Conservation (phyloP, 1,140 invertebrate genomes). For the Triops cancriformis region DNA sequence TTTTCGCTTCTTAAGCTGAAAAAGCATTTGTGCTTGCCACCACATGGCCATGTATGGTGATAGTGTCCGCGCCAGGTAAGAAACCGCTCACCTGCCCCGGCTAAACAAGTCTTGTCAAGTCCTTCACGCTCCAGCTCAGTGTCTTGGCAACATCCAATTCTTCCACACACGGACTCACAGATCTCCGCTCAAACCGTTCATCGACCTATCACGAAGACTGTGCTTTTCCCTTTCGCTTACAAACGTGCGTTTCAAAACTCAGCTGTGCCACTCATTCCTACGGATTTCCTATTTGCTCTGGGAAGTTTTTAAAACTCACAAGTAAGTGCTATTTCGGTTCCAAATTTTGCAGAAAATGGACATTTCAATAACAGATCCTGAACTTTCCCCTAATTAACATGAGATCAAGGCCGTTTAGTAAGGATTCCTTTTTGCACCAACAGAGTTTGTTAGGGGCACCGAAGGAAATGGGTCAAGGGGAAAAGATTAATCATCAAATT, state of each 20-base stretch:
- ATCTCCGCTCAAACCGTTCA: background rate
- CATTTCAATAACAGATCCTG: background rate
- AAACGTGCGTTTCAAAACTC: too few species aligned
- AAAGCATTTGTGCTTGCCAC: background rate
- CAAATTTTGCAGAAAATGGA: too few species aligned
- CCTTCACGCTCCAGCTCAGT: constrained; percentile 12
- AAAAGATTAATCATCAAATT: background rate
- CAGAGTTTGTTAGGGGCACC: background rate
- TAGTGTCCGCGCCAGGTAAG: background rate
- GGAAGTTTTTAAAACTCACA: too few species aligned
- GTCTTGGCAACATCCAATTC: background rate
- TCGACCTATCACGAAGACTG: background rate
- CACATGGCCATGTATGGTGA: constrained; percentile 5
- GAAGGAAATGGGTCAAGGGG: constrained; percentile 6
- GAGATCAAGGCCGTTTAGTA: background rate
- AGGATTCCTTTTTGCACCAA: background rate
- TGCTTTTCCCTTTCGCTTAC: background rate
- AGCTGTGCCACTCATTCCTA: too few species aligned
- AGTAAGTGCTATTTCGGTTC: too few species aligned
- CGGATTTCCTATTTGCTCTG: too few species aligned
- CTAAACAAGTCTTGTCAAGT: background rate
- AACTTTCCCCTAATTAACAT: background rate
- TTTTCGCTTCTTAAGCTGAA: background rate
- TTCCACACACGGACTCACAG: background rate
- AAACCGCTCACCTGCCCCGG: background rate